phyloP scores from a whole-genome alignment of 1,140 invertebrate species.

The Trichomalopsis sarcophagae region DNA sequence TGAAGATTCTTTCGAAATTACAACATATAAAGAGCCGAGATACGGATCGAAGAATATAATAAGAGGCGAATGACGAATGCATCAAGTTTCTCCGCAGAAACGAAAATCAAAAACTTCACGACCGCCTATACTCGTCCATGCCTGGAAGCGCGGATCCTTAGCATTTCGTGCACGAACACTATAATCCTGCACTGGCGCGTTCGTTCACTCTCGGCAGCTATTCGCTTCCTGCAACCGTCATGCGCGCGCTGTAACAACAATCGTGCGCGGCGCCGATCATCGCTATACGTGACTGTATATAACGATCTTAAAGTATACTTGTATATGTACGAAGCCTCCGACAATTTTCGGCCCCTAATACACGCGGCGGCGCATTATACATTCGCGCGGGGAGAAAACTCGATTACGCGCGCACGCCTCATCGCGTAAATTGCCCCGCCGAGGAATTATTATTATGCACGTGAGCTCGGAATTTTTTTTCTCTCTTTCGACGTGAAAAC shows the following conservation, averaged over 20 bases:
- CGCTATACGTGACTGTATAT: not conserved
- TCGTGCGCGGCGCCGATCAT: not conserved
- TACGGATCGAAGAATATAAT: too few relatives aligned
- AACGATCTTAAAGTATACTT: not conserved
- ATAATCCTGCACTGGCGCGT: too few relatives aligned
- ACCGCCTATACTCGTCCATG: not conserved
- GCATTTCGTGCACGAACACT: not conserved
- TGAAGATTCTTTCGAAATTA: not conserved
- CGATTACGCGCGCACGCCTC: not conserved
- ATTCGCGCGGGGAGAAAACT: slow-evolving; percentile 20
- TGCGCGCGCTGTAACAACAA: not conserved
- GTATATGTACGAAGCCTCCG: not conserved
- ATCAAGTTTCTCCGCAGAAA: not conserved
- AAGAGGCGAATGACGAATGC: too few relatives aligned
- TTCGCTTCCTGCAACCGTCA: not conserved
- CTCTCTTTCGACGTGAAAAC: not conserved
- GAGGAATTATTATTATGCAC: slow-evolving; percentile 12
- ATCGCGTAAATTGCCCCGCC: slow-evolving; percentile 9
- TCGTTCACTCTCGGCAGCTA: not conserved
- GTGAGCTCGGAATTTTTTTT: slow-evolving; percentile 13
- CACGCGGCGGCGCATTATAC: not conserved
- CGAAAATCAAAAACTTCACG: not conserved
- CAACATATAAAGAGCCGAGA: not conserved
- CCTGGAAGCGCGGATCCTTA: not conserved
- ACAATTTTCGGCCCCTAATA: slow-evolving; percentile 5